Conservation (phyloP, 2,888 invertebrate genomes). For the Horisme vitalbata region DNA sequence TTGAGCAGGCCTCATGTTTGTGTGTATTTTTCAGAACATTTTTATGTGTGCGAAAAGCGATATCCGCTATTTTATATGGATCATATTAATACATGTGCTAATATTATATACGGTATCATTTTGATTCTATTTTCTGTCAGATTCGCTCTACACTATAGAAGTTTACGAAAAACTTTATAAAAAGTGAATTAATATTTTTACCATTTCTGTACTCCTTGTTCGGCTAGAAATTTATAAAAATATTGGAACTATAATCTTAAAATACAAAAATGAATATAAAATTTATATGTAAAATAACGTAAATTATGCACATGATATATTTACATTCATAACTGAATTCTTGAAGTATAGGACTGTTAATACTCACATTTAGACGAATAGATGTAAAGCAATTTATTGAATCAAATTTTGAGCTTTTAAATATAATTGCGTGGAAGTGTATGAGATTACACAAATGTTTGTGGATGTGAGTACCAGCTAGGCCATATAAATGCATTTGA, state of each 20-base stretch:
- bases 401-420: conserved; percentile 17
- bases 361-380: conserved; percentile 7
- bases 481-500: conserved; percentile 34
- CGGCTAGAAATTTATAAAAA: neutral
- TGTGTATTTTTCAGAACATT: conserved; percentile 20
- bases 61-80: neutral
- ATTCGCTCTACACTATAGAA: too few relatives aligned
- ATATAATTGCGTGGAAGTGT: conserved; percentile 11
- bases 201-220: neutral
- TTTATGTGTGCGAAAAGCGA: conserved; percentile 2
- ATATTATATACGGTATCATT: too few relatives aligned
- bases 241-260: neutral
- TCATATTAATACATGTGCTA: too few relatives aligned
- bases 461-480: conserved; percentile 2
- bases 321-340: conserved; percentile 1
- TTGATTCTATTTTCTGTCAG: too few relatives aligned
- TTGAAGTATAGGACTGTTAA: conserved; percentile 5
- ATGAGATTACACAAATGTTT: neutral
- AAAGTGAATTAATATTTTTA: neutral
- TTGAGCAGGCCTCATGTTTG: conserved; percentile 49
- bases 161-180: neutral
- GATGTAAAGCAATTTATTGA: conserved; percentile 2
- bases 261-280: neutral
- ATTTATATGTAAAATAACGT: neutral
- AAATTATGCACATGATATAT: conserved; percentile 2